Percentiles rank a stretch among this genome's conserved stretches.
phyloP scores from a whole-genome alignment of 2,888 invertebrate species.

The Synergus japonicus region DNA sequence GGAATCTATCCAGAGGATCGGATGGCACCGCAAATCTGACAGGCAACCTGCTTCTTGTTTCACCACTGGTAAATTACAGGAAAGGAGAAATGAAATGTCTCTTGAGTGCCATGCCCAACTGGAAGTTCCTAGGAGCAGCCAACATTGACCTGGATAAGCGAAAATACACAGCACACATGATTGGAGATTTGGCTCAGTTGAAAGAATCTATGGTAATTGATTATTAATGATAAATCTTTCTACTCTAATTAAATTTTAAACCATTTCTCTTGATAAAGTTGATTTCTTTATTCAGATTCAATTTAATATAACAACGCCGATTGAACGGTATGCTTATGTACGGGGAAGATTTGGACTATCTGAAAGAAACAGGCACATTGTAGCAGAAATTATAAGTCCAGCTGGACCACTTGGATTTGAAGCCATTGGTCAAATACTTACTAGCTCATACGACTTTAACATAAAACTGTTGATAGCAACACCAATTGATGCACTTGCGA shows the following conservation, averaged over 20 bases:
- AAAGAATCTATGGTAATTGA: constrained; percentile 83
- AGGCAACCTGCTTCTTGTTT: constrained; percentile 82
- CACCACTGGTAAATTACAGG: constrained; percentile 83
- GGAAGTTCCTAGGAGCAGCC: constrained; percentile 84
- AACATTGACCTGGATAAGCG: constrained; percentile 85
- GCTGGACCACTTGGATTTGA: constrained; percentile 85
- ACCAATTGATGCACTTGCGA: constrained; percentile 85
- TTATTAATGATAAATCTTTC: neutral
- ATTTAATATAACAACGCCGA: constrained; percentile 87
- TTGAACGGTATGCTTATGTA: constrained; percentile 83
- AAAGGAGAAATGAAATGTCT: constrained; percentile 84
- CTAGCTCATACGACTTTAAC: constrained; percentile 83
- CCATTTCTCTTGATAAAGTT: neutral
- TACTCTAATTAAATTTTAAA: neutral
- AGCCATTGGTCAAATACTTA: constrained; percentile 81
- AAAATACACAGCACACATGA: constrained; percentile 80
- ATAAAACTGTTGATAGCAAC: constrained; percentile 86
- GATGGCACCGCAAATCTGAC: constrained; percentile 82
- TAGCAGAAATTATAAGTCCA: constrained; percentile 86
- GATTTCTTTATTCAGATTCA: constrained; percentile 54
- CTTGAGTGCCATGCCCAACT: constrained; percentile 82
- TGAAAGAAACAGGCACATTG: constrained; percentile 84
- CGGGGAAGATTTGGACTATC: constrained; percentile 86
- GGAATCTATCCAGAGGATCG: constrained; percentile 81
- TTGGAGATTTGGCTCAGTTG: constrained; percentile 84